phyloP scores from a whole-genome alignment of 2,113 vertebrate species.

The Solenodon paradoxus region DNA sequence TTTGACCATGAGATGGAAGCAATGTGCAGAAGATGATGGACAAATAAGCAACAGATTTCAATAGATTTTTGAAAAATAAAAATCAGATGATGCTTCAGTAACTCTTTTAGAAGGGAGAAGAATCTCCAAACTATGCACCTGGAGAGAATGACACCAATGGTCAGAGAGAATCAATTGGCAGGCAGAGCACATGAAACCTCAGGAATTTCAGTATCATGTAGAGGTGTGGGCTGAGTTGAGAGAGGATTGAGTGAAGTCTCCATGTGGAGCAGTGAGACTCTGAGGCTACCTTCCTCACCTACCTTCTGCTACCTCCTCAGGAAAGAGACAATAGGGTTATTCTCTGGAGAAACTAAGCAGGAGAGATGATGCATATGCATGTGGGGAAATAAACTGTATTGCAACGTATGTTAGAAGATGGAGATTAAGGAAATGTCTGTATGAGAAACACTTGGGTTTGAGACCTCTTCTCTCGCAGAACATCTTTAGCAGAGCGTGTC shows the following conservation, averaged over 20 bases:
- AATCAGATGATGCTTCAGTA: neutral
- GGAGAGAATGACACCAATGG: neutral
- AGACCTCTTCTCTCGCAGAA: neutral
- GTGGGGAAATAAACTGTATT: neutral
- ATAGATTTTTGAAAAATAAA: neutral
- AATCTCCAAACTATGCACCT: neutral
- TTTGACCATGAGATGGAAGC: neutral
- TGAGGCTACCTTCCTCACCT: neutral
- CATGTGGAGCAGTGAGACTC: neutral
- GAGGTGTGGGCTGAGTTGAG: neutral
- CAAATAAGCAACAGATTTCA: neutral
- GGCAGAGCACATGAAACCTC: neutral
- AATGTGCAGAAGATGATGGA: neutral
- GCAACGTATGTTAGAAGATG: neutral
- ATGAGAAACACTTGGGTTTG: neutral
- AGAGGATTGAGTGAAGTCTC: neutral
- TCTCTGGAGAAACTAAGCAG: neutral
- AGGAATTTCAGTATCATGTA: neutral
- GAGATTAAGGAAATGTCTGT: neutral
- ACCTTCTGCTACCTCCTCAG: neutral
- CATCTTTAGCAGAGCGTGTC: neutral
- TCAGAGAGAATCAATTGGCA: neutral
- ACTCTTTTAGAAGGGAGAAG: neutral
- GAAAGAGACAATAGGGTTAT: neutral
- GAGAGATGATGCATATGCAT: neutral